Evolutionary conservation across 2,113 vertebrate species (phyloP).

Genomic region (Nothoprocta pentlandii): DNA sequence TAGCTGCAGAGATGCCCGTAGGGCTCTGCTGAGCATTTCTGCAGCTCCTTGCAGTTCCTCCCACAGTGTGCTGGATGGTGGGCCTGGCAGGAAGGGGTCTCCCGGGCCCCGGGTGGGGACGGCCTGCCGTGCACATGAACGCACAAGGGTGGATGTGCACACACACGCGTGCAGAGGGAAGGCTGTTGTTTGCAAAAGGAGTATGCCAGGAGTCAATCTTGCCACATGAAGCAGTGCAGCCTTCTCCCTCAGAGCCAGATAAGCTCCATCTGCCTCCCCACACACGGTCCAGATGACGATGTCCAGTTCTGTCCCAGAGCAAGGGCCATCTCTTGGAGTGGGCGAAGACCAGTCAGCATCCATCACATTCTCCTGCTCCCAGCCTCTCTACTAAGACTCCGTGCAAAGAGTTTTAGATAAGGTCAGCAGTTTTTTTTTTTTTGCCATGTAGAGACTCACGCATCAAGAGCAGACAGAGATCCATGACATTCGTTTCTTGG

Average conservation of each 20-base stretch:
- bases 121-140: rapidly evolving
- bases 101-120: rapidly evolving
- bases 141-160: not conserved
- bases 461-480: not conserved
- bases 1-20: not conserved
- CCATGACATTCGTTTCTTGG: not conserved
- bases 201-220: not conserved
- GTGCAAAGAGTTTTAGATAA: not conserved
- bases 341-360: not conserved
- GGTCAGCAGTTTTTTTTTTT: not conserved
- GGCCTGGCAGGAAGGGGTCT: not conserved
- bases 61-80: not conserved
- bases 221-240: not conserved
- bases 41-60: not conserved
- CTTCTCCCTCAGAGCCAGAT: not conserved
- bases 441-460: not conserved
- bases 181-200: not conserved
- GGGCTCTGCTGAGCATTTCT: not conserved
- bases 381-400: not conserved
- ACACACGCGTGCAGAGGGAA: rapidly evolving
- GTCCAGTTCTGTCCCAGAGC: not conserved
- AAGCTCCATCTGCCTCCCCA: not conserved
- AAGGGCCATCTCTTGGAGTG: not conserved
- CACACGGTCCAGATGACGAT: rapidly evolving
- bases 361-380: not conserved